These are phyloP conservation scores for Strigamia crassipes DNA, from an alignment of 2,888 invertebrate species.

Conservation along the genomic window DNA sequence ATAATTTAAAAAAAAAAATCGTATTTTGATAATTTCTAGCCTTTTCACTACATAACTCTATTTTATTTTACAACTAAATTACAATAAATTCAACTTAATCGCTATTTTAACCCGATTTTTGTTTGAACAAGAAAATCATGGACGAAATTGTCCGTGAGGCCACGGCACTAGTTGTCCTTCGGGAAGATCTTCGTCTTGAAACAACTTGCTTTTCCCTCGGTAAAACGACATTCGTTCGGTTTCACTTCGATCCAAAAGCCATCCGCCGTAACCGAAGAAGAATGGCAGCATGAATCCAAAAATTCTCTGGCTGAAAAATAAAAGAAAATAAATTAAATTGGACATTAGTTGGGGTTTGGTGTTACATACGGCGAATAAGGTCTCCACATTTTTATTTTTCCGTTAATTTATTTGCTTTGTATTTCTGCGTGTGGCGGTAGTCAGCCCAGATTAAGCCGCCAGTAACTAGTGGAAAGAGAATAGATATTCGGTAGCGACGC, in stretches of 20 bases:
- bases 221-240: slow-evolving; percentile 27
- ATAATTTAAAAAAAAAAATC: not conserved
- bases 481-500: slow-evolving; percentile 18
- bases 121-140: not conserved
- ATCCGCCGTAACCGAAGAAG: not conserved
- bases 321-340: not conserved
- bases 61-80: not conserved
- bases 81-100: not conserved
- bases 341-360: not conserved
- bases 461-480: slow-evolving; percentile 7
- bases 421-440: not conserved
- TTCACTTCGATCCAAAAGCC: not conserved
- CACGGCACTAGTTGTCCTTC: not conserved
- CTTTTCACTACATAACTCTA: not conserved
- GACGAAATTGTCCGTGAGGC: not conserved
- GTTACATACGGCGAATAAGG: not conserved
- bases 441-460: slow-evolving; percentile 14
- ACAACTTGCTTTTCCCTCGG: slow-evolving; percentile 4
- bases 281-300: not conserved
- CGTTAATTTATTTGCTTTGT: slow-evolving; percentile 7
- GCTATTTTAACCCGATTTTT: not conserved
- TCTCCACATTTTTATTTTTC: not conserved
- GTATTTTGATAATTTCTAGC: not conserved
- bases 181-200: not conserved
- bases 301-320: not conserved